Evolutionary conservation across 2,888 invertebrate species (phyloP), one percentile per base, ranked within the genome.

Genomic region (Galerucella calmariensis): DNA sequence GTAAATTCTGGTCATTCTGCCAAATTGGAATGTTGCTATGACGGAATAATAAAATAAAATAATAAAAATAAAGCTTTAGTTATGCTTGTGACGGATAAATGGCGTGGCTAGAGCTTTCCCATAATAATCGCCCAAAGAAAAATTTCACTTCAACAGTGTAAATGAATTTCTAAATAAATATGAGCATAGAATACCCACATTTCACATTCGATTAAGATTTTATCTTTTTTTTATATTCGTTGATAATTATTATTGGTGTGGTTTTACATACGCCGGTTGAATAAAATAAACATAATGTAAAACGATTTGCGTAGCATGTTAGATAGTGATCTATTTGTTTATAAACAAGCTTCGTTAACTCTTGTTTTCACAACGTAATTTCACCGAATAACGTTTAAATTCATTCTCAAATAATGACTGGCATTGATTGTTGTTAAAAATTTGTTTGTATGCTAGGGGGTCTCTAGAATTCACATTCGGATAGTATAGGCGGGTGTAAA

Each of bases 311-410:
- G 16, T 58, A n/a, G 58, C 58, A 58, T 58, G 58, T 20, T 16
- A n/a, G 58, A 58, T 58, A 58, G 11, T 58, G 10, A 16, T 58
- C 58, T n/a, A 24, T 58, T 58, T 58, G 58, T 58, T 58, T 16
- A 11, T 11, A 20, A 8, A 58, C 16, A 58, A n/a, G 58, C 20
- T 58, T 58, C 58, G 16, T 24, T 58, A 16, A 58, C 11, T 24
- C 11, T 58, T 58, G 16, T 16, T 20, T 24, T n/a, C 48, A 48
- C 12, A 14, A 4, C 0, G 11, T 48, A 48, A 12, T 48, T 14
- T 41, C 8, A 8, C 35, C 35, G 35, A 41, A 41, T 8, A 5
- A 48, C 14, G 11, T 46, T 11, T 46, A 46, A 46, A 11, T 46
- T 46, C 11, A 46, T 46, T 46, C 46, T 46, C 35, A 35, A 35